Evolutionary conservation across 2,888 invertebrate species (phyloP).

Genomic region (Idaea straminata): DNA sequence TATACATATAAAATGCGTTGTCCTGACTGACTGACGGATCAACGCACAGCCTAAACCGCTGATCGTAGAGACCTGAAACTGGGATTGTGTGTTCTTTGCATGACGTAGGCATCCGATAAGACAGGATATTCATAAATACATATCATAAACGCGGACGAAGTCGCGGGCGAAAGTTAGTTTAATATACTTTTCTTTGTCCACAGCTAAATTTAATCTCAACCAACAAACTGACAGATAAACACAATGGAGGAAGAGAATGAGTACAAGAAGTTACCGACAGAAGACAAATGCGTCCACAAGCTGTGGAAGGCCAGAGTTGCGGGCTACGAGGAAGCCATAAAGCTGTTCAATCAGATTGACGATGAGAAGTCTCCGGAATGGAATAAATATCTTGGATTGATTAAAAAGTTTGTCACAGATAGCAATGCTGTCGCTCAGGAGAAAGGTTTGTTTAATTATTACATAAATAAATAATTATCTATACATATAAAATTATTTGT

Average conservation of each 20-base stretch:
- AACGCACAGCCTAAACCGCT: too few relatives aligned
- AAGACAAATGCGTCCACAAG: constrained; percentile 96
- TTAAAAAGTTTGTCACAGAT: constrained; percentile 97
- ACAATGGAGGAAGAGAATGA: constrained; percentile 92
- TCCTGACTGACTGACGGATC: too few relatives aligned
- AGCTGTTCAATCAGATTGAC: constrained; percentile 91
- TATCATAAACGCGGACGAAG: too few relatives aligned
- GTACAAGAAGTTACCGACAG: constrained; percentile 91
- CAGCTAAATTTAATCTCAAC: constrained; percentile 32
- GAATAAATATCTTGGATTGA: constrained; percentile 92
- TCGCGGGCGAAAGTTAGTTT: too few relatives aligned
- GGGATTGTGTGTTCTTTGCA: too few relatives aligned
- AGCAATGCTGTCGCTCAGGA: constrained; percentile 98
- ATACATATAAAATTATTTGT: too few relatives aligned
- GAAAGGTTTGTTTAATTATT: constrained; percentile 81
- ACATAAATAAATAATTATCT: background rate
- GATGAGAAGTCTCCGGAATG: constrained; percentile 97
- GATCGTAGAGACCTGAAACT: too few relatives aligned
- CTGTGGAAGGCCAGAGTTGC: constrained; percentile 96
- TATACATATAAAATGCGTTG: too few relatives aligned
- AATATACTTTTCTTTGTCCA: background rate
- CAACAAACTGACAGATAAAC: constrained; percentile 31
- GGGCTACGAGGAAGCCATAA: constrained; percentile 96
- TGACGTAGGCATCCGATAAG: too few relatives aligned
- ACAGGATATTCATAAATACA: too few relatives aligned